These are phyloP conservation scores for Eilema caniola DNA, from an alignment of 2,888 invertebrate species.

Conservation along the genomic window DNA sequence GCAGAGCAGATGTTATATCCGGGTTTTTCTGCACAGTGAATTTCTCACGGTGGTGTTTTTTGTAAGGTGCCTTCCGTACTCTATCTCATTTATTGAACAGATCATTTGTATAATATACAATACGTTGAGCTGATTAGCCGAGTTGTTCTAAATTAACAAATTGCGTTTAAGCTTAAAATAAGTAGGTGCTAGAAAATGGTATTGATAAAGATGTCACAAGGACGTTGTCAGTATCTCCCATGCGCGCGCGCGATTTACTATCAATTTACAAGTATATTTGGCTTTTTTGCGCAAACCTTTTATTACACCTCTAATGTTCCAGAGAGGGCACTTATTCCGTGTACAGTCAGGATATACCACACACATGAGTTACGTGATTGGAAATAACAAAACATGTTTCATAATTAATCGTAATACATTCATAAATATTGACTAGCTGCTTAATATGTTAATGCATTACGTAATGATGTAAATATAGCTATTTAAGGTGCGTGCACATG, in stretches of 20 bases:
- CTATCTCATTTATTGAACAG: background rate
- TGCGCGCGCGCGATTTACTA: no score
- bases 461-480: background rate
- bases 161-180: background rate
- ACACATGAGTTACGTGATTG: background rate
- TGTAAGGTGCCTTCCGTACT: background rate
- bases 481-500: constrained; percentile 2
- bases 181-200: no score
- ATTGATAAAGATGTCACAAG: no score
- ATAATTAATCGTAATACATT: constrained; percentile 1
- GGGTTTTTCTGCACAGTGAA: constrained; percentile 63
- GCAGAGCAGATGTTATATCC: constrained; percentile 71
- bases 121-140: background rate
- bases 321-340: background rate
- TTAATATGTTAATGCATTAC: background rate
- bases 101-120: background rate
- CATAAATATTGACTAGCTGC: background rate
- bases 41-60: constrained; percentile 63
- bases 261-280: no score
- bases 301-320: background rate
- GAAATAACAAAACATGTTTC: background rate
- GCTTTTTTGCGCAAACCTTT: background rate
- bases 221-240: no score
- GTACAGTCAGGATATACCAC: background rate
- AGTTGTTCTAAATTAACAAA: background rate